Conservation (phyloP, 37 sponge, comb jelly and placozoan genomes). For the Cladorhizidae sp. region DNA sequence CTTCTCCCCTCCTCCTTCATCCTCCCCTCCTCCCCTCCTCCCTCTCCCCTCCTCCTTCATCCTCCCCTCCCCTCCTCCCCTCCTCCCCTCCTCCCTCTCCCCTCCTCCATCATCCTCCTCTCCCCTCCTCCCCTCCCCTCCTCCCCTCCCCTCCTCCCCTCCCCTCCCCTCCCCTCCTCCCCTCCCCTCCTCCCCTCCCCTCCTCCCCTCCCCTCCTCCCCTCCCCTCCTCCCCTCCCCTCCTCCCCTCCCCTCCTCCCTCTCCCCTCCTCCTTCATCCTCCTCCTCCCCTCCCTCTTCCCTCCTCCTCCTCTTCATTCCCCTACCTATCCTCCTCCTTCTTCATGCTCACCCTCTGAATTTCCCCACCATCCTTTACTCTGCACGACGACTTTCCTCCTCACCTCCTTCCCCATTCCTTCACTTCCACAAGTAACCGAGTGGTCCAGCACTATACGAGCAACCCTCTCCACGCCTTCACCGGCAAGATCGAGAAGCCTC, state of each 20-base stretch:
- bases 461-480: slow-evolving; percentile 59
- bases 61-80: background rate
- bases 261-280: too few species aligned
- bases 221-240: background rate
- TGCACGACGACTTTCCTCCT: background rate
- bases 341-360: background rate
- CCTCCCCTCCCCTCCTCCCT: background rate
- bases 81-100: background rate
- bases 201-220: background rate
- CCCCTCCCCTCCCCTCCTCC: background rate
- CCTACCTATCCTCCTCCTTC: too few species aligned
- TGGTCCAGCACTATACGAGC: slow-evolving; percentile 66
- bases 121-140: background rate
- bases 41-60: background rate
- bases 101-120: background rate
- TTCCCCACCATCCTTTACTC: too few species aligned
- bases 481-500: slow-evolving; percentile 32
- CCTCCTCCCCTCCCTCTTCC: too few species aligned
- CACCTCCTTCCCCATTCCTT: background rate
- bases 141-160: background rate
- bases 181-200: background rate
- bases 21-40: background rate
- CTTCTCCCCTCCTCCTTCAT: background rate
- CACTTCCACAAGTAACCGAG: slow-evolving; percentile 37
- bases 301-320: too few species aligned